Evolutionary conservation across 2,888 invertebrate genomes (phyloP), one percentile per base, ranked within the genome.

Genomic region (Pseudanteris insignis): DNA sequence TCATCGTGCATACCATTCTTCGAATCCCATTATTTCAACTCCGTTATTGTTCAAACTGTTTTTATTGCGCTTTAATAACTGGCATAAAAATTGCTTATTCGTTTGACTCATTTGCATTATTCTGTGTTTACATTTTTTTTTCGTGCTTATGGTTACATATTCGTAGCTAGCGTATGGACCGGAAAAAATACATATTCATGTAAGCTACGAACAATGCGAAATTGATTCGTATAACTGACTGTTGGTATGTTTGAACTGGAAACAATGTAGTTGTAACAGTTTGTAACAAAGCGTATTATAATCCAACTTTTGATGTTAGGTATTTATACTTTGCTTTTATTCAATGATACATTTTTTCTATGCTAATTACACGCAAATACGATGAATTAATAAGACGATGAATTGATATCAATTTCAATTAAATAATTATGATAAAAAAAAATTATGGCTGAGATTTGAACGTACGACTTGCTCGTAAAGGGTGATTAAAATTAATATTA

Each of bases 151-250:
- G 43, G 41, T 57, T 43, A 36, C 36, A 41, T 15, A 12, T 25
- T 9, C 30, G 43, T 43, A 57, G 30, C 48, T 36, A 41, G 41
- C 30, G 47, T 41, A 40, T 34, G 40, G 30, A 41, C 32, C n/a
- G n/a, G 15, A 12, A 46, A 30, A 29, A 34, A 41, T 57, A 37
- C 47, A 55, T 55, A 55, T 55, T 55, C 47, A 55, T 55, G 55
- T 36, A 55, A 33, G 24, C 46, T 40, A 15, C 25, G 30, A 55
- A 55, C 40, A 46, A 47, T 55, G 41, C 11, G 6, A 54, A 47
- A 55, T 34, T 55, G 47, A 55, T 55, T 55, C 55, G 36, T 55
- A 47, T 55, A 55, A 47, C 55, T 55, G 41, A 47, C 47, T 55
- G 43, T 25, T 38, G 43, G 21, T 30, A 37, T 47, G 38, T 41